These are phyloP conservation scores for Malurus alboscapulatus DNA, from an alignment of 2,113 vertebrate genomes.

Conservation along the genomic window DNA sequence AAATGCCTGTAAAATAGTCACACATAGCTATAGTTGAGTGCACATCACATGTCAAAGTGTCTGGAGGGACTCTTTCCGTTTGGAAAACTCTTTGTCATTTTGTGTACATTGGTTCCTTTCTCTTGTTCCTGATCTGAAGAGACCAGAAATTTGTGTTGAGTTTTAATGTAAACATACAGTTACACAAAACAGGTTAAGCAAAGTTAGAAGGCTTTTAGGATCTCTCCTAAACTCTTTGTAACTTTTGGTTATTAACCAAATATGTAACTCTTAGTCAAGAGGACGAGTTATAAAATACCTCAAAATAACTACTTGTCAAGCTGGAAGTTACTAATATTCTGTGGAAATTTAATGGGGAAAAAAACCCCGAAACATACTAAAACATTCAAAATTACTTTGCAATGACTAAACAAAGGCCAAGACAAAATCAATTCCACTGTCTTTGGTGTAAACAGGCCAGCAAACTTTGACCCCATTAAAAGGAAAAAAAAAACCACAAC, in stretches of 20 bases:
- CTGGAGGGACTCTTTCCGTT: not conserved
- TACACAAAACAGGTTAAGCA: not conserved
- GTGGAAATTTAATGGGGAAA: not conserved
- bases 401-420: not conserved
- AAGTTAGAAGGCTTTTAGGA: not conserved
- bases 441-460: not conserved
- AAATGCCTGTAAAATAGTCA: not conserved
- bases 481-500: not conserved
- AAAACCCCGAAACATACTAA: not conserved
- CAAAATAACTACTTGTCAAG: not conserved
- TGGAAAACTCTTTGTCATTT: not conserved
- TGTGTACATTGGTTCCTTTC: not conserved
- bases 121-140: not conserved
- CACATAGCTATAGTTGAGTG: not conserved
- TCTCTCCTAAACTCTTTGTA: not conserved
- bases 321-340: not conserved
- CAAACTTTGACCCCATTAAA: not conserved
- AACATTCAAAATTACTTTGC: not conserved
- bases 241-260: not conserved
- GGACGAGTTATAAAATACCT: not conserved
- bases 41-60: not conserved
- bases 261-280: not conserved
- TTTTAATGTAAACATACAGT: not conserved
- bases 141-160: not conserved
- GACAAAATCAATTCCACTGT: no score